A percentile compares a stretch with the other conserved stretches of the same genome.
Conservation (phyloP, 2,888 invertebrate genomes). For the Capitulum mitella region DNA sequence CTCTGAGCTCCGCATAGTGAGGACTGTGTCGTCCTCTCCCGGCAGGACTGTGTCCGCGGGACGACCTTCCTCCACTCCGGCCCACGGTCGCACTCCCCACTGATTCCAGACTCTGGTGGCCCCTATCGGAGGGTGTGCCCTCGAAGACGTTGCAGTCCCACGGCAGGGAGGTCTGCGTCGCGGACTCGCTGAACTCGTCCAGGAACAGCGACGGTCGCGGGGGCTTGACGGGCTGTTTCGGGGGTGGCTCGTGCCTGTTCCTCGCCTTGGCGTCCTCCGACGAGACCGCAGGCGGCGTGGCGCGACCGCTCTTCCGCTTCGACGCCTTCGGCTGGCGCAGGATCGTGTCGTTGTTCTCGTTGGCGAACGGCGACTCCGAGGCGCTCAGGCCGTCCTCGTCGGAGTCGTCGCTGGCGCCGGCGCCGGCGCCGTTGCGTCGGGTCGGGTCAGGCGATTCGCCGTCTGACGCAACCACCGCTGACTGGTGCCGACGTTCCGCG, state of each 20-base stretch:
- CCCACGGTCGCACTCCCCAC: neutral
- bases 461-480: too few species aligned
- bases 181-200: neutral
- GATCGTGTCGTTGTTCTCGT: neutral
- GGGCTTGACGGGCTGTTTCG: neutral
- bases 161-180: conserved; percentile 3
- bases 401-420: neutral
- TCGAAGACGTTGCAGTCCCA: neutral
- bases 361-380: neutral
- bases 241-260: neutral
- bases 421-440: too few species aligned
- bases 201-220: neutral
- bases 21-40: neutral
- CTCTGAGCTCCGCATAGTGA: neutral
- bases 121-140: neutral
- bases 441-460: too few species aligned
- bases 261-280: neutral
- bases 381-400: neutral
- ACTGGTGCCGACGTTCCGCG: too few species aligned
- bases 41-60: too few species aligned
- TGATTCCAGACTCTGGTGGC: neutral
- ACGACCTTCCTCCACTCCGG: neutral
- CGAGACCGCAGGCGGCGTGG: neutral
- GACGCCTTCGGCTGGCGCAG: neutral
- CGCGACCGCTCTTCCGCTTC: neutral